Evolutionary conservation across 1,140 invertebrate genomes (phyloP), one percentile per base, ranked within the genome.

Genomic region (Hermatobates lingyangjiaoensis): DNA sequence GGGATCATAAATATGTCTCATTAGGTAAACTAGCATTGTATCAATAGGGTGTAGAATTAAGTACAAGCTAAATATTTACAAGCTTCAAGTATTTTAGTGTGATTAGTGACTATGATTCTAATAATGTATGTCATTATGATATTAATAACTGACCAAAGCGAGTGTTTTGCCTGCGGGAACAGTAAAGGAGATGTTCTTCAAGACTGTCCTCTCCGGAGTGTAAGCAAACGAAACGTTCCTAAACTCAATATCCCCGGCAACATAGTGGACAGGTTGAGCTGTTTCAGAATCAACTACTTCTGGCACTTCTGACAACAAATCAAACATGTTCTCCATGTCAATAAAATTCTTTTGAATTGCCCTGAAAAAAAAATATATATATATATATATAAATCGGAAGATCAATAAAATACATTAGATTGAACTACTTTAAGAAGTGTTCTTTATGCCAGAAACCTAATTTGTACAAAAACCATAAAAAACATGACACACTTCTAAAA

Each of bases 241-340:
- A 63, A 96, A 94, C 68, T 93, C 87, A 27, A 98, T 79, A 45
- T 72, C 68, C 38, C 89, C 92, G 45, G 74, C 72, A 38, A 77
- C 75, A 1, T 88, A 68, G 3, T 75, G 62, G 20, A 96, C 63
- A 20, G 77, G 72, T 5, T 73, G 74, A 42, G 88, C 88, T 51
- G 80, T 78, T 1, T 80, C 76, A 1, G 76, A 74, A 71, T 97
- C 90, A 15, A 79, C 71, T 45, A 96, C 75, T 71, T 97, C 92
- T 55, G 83, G 74, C 24, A 84, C 74, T 64, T 92, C 84, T 46
- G 80, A 75, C 46, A 98, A 68, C 45, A 98, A 64, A 50, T 96
- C 91, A 68, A 98, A 92, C 93, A 98, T 97, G 64, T 98, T 97
- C 71, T 98, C 94, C 94, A 98, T 98, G 60, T 98, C 94, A 24